Percentiles rank a stretch among this genome's conserved stretches.
These are phyloP conservation scores for Moxostoma hubbsi DNA, from an alignment of 2,797 vertebrate species.

Conservation along the genomic window DNA sequence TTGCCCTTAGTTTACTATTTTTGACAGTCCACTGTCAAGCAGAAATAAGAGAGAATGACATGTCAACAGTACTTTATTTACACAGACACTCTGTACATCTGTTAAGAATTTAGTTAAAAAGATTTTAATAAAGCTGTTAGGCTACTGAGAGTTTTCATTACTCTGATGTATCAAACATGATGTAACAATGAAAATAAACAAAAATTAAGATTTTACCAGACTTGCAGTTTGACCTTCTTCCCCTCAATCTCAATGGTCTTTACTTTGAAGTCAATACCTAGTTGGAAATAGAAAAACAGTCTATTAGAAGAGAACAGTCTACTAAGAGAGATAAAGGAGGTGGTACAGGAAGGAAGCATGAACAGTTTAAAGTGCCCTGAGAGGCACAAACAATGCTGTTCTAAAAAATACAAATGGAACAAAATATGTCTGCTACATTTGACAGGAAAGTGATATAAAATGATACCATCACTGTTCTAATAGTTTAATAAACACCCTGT, in stretches of 20 bases:
- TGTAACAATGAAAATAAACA: background rate
- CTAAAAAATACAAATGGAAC: constrained; percentile 46
- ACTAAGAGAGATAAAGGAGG: constrained; percentile 14
- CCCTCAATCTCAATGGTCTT: constrained; percentile 92
- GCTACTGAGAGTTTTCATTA: background rate
- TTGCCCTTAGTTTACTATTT: constrained; percentile 1
- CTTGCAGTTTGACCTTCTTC: constrained; percentile 94
- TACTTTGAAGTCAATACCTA: constrained; percentile 96
- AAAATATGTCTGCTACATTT: background rate
- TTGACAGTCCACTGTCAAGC: constrained; percentile 2
- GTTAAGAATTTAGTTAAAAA: background rate
- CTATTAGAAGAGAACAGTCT: too few species aligned
- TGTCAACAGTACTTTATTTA: background rate
- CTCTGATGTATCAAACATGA: background rate
- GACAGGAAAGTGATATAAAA: background rate
- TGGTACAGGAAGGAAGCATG: constrained; percentile 27
- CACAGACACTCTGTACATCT: constrained; percentile 1
- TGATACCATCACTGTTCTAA: constrained; percentile 15
- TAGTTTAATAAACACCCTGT: constrained; percentile 26
- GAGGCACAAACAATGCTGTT: constrained; percentile 57
- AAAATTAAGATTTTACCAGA: constrained; percentile 81
- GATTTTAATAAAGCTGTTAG: background rate
- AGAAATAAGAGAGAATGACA: background rate
- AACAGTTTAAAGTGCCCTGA: constrained; percentile 55
- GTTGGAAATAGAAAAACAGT: background rate